Conservation (phyloP, 2,888 invertebrate species). For the Anarsia innoxiella region DNA sequence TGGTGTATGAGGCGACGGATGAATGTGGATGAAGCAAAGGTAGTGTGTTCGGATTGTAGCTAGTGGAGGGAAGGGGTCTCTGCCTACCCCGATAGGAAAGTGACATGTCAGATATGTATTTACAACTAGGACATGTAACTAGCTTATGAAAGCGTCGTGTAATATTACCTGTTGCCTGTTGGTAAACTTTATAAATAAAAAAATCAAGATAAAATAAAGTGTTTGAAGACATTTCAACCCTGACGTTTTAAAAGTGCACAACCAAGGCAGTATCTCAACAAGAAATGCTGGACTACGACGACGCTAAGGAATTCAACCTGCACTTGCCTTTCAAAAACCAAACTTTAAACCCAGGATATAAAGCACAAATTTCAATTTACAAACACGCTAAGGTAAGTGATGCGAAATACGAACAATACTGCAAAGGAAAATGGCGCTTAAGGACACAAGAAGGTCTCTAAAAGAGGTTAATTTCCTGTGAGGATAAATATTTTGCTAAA, state of each 20-base stretch:
- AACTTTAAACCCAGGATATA: constrained; percentile 24
- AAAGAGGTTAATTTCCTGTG: constrained; percentile 50
- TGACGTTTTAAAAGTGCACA: constrained; percentile 42
- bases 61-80: too few species aligned
- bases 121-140: too few species aligned
- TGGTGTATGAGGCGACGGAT: too few species aligned
- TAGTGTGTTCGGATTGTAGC: too few species aligned
- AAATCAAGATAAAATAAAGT: too few species aligned
- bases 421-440: constrained; percentile 41
- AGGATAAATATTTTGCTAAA: constrained; percentile 24
- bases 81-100: too few species aligned
- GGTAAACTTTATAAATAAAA: too few species aligned
- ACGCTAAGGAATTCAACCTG: constrained; percentile 31
- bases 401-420: constrained; percentile 23
- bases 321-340: constrained; percentile 23
- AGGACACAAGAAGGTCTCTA: constrained; percentile 28
- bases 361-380: constrained; percentile 31
- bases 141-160: too few species aligned
- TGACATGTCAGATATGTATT: too few species aligned
- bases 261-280: constrained; percentile 42
- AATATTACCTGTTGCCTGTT: too few species aligned
- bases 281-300: constrained; percentile 41
- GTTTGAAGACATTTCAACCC: too few species aligned
- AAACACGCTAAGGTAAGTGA: constrained; percentile 26
- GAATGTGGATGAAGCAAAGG: too few species aligned